These are phyloP conservation scores for Philotrypesis tridentata DNA, from an alignment of 1,140 invertebrate genomes.

Conservation along the genomic window DNA sequence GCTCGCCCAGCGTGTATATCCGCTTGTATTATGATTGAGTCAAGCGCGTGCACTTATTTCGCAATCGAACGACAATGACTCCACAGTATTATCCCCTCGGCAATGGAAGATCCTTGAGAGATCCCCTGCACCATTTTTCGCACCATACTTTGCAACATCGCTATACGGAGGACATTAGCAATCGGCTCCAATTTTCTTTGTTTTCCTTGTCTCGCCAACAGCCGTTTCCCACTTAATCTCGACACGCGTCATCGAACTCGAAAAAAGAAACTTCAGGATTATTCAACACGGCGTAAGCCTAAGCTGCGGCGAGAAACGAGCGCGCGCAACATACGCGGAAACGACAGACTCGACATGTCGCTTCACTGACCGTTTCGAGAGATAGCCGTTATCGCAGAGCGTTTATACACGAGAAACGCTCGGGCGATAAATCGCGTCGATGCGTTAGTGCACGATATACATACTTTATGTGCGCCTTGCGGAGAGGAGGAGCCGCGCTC, in stretches of 20 bases:
- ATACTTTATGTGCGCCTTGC: no score
- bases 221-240: no score
- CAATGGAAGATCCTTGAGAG: conserved; percentile 38
- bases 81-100: not conserved
- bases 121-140: not conserved
- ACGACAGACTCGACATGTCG: not conserved
- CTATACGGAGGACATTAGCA: not conserved
- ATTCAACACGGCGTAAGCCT: no score
- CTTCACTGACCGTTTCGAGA: not conserved
- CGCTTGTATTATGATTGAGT: conserved; percentile 14
- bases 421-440: not conserved
- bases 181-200: no score
- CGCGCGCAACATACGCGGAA: not conserved
- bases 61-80: conserved; percentile 34
- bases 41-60: conserved; percentile 5
- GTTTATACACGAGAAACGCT: not conserved
- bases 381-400: not conserved
- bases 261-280: not conserved
- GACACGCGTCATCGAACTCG: no score
- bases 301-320: no score
- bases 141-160: not conserved
- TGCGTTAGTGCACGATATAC: no score
- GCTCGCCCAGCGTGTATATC: no score
- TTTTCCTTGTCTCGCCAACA: not conserved
- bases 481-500: not conserved